A percentile compares a stretch with the other conserved stretches of the same genome.
phyloP scores from a whole-genome alignment of 1,140 invertebrate genomes.

The Drosophila aff. region DNA sequence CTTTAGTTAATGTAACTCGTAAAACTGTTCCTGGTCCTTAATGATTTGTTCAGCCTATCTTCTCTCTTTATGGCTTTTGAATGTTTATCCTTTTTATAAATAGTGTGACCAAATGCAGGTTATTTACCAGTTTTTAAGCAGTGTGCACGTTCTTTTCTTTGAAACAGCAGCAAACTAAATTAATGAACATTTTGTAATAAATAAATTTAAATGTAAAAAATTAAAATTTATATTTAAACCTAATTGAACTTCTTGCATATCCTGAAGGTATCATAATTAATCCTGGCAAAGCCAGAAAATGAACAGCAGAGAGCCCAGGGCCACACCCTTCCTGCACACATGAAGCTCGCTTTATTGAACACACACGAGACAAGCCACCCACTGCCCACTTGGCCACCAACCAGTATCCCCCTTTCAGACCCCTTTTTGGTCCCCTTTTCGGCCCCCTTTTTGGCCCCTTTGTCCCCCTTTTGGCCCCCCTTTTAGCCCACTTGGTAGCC shows the following conservation, averaged over 20 bases:
- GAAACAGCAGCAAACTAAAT: too few relatives aligned
- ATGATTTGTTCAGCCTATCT: background rate
- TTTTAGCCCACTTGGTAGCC: constrained; percentile 40
- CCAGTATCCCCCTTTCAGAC: background rate
- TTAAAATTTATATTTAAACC: background rate
- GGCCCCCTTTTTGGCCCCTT: background rate
- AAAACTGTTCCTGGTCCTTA: background rate
- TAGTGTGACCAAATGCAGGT: background rate
- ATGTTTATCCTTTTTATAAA: background rate
- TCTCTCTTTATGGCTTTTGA: background rate
- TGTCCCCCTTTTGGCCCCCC: background rate
- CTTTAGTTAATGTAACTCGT: too few relatives aligned
- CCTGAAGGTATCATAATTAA: constrained; percentile 24
- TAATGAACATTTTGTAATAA: background rate
- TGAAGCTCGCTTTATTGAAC: constrained; percentile 68
- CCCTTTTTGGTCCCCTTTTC: background rate
- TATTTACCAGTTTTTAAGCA: background rate
- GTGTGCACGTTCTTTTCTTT: background rate
- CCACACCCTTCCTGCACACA: constrained; percentile 51
- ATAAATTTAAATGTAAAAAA: background rate
- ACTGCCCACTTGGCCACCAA: background rate
- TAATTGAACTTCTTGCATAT: background rate
- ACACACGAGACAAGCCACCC: constrained; percentile 54
- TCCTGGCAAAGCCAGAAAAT: constrained; percentile 12
- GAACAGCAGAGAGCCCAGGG: constrained; percentile 18